phyloP scores from a whole-genome alignment of 2,113 vertebrate species.

The Neolamprologus caudopunctatus region DNA sequence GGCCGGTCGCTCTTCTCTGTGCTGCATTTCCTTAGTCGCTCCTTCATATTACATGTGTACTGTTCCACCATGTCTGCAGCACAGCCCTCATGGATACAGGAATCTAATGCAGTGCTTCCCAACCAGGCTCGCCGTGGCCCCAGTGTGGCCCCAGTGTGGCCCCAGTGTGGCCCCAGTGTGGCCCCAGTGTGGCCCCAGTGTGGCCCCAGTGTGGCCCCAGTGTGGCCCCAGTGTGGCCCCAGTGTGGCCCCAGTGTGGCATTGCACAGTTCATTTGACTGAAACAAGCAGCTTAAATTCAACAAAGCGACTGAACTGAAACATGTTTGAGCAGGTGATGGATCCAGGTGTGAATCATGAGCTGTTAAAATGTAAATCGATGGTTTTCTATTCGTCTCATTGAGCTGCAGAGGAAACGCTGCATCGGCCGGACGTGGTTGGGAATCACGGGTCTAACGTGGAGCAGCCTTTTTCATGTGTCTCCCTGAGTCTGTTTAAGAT shows the following conservation, averaged over 20 bases:
- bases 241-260: too few species aligned
- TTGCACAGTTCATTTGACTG: neutral
- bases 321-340: neutral
- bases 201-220: too few species aligned
- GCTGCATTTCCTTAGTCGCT: neutral
- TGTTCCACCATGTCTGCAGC: neutral
- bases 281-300: neutral
- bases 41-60: neutral
- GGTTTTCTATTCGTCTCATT: neutral
- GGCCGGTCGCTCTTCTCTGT: neutral
- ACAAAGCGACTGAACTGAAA: neutral
- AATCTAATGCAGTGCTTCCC: constrained; percentile 1
- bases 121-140: neutral
- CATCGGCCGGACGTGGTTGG: neutral
- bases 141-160: too few species aligned
- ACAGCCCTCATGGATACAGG: neutral
- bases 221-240: too few species aligned
- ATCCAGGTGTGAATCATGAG: neutral
- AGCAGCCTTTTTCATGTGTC: neutral
- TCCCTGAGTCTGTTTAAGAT: neutral
- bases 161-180: neutral
- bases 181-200: neutral
- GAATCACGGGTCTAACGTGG: neutral
- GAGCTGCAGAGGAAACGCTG: neutral
- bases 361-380: neutral